Evolutionary conservation across 2,113 vertebrate genomes (phyloP).

Genomic region (Syrmaticus mikado): DNA sequence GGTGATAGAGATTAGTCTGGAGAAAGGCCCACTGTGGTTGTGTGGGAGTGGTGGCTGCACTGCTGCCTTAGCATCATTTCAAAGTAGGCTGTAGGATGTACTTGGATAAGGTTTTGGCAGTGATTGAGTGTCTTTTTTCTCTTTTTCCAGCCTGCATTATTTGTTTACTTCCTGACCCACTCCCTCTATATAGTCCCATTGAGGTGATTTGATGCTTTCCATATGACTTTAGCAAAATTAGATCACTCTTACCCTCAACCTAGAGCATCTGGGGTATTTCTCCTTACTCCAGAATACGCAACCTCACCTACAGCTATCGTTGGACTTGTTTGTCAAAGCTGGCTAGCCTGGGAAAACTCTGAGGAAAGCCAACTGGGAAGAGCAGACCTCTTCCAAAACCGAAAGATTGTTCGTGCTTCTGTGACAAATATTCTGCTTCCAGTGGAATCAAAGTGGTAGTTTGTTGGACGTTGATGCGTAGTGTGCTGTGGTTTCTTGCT

Average conservation of each 20-base stretch:
- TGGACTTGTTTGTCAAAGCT: neutral
- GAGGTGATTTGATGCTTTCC: neutral
- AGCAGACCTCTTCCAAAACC: neutral
- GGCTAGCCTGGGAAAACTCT: neutral
- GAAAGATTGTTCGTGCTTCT: neutral
- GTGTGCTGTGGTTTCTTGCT: neutral
- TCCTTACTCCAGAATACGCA: neutral
- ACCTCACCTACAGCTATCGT: neutral
- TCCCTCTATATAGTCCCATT: too few relatives aligned
- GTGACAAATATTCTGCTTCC: neutral
- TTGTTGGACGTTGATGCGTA: rapidly evolving
- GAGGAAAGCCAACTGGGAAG: neutral
- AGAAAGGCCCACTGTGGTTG: neutral
- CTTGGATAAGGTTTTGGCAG: neutral
- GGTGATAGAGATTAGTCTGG: rapidly evolving
- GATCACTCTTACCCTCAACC: neutral
- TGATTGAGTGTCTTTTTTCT: neutral
- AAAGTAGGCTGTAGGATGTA: neutral
- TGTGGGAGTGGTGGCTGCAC: neutral
- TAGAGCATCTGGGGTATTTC: neutral
- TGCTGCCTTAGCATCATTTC: neutral
- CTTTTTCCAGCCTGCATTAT: neutral
- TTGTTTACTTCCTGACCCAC: neutral
- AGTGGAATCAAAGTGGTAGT: neutral
- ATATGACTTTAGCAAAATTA: neutral